Evolutionary conservation across 1,140 invertebrate species (phyloP).

Genomic region (Tetramorium parvispinum): DNA sequence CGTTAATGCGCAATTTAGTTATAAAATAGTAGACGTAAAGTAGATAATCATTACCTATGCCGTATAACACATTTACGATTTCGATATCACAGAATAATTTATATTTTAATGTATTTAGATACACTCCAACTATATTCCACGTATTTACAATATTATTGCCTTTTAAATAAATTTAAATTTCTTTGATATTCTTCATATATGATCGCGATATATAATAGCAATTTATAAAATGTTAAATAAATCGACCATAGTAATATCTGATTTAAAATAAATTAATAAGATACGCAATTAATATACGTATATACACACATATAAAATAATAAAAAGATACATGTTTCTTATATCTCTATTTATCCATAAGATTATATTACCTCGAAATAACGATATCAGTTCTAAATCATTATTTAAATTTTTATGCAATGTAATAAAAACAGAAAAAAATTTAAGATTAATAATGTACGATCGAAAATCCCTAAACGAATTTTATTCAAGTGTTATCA

Average conservation of each 20-base stretch:
- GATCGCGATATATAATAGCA: background rate
- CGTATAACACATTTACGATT: conserved; percentile 14
- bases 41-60: conserved; percentile 41
- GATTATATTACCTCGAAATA: background rate
- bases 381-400: background rate
- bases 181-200: background rate
- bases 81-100: conserved; percentile 33
- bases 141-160: background rate
- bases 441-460: background rate
- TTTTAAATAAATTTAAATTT: conserved; percentile 18
- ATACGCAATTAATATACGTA: background rate
- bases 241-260: background rate
- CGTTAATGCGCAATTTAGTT: conserved; percentile 40
- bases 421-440: background rate
- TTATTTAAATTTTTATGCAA: background rate
- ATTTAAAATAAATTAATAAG: conserved; percentile 5
- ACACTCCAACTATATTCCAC: background rate
- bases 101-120: conserved; percentile 42
- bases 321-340: background rate
- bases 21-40: conserved; percentile 23
- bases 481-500: conserved; percentile 26
- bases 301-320: background rate
- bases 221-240: background rate
- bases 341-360: no score
- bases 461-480: background rate